phyloP scores from a whole-genome alignment of 2,888 invertebrate species.

The Synanthedon tipuliformis region DNA sequence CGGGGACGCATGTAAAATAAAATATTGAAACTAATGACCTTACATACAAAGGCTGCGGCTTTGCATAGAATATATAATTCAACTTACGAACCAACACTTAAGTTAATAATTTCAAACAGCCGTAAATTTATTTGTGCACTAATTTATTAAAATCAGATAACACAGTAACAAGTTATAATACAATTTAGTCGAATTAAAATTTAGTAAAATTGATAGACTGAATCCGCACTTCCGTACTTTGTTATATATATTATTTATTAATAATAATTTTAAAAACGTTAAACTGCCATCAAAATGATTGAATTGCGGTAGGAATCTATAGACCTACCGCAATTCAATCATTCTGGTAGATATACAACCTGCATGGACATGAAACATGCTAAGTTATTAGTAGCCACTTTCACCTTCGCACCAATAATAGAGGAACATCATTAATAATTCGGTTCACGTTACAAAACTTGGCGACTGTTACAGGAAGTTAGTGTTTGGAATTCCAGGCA shows the following conservation, averaged over 20 bases:
- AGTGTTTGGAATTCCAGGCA: constrained; percentile 24
- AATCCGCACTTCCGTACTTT: no score
- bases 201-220: no score
- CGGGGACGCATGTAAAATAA: constrained; percentile 14
- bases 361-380: constrained; percentile 18
- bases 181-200: no score
- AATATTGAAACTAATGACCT: constrained; percentile 13
- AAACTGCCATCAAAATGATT: no score
- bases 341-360: constrained; percentile 6
- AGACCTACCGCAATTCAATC: background rate
- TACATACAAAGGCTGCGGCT: constrained; percentile 19
- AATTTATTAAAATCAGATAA: no score
- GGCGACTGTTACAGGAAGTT: constrained; percentile 30
- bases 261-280: no score
- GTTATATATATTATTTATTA: no score
- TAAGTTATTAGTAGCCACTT: constrained; percentile 31
- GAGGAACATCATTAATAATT: constrained; percentile 25
- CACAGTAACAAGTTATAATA: no score
- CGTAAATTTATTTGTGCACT: no score
- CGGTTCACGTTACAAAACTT: constrained; percentile 27
- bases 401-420: constrained; percentile 32
- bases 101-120: no score
- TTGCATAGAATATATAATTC: constrained; percentile 9
- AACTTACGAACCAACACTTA: no score
- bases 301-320: no score